Conservation (phyloP, 2,113 vertebrate genomes). For the Pao palembangensis region DNA sequence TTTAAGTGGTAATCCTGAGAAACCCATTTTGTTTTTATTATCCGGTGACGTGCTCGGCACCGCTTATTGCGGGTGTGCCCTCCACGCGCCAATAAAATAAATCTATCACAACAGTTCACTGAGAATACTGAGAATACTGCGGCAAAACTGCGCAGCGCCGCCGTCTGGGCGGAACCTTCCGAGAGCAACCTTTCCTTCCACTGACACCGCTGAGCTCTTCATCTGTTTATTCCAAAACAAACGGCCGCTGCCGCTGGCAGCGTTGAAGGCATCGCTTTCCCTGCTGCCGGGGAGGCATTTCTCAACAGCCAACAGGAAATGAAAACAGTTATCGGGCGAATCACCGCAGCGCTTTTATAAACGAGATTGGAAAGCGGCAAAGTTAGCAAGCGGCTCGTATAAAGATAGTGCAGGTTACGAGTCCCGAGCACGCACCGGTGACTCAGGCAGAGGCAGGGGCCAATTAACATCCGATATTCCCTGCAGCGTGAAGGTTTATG, state of each 20-base stretch:
- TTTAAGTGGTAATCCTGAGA: constrained; percentile 9
- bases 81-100: neutral
- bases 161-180: neutral
- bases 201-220: constrained; percentile 16
- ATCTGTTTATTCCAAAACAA: constrained; percentile 42
- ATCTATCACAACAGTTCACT: constrained; percentile 5
- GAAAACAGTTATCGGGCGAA: constrained; percentile 36
- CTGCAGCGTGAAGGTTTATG: constrained; percentile 43
- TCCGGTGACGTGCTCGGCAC: neutral
- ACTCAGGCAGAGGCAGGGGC: constrained; percentile 15
- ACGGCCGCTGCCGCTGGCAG: constrained; percentile 15
- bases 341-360: constrained; percentile 27
- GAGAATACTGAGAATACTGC: neutral
- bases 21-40: constrained; percentile 4
- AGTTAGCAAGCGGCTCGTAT: constrained; percentile 27
- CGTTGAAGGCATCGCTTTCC: constrained; percentile 22
- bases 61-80: neutral
- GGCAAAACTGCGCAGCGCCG: neutral
- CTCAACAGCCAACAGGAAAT: constrained; percentile 34
- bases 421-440: constrained; percentile 6
- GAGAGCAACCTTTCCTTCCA: neutral
- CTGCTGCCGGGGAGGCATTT: constrained; percentile 16
- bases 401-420: constrained; percentile 25
- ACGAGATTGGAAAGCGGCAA: constrained; percentile 25
- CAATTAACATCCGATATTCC: constrained; percentile 26